Evolutionary conservation across 1,140 invertebrate species (phyloP).

Genomic region (Eriocheir sinensis): DNA sequence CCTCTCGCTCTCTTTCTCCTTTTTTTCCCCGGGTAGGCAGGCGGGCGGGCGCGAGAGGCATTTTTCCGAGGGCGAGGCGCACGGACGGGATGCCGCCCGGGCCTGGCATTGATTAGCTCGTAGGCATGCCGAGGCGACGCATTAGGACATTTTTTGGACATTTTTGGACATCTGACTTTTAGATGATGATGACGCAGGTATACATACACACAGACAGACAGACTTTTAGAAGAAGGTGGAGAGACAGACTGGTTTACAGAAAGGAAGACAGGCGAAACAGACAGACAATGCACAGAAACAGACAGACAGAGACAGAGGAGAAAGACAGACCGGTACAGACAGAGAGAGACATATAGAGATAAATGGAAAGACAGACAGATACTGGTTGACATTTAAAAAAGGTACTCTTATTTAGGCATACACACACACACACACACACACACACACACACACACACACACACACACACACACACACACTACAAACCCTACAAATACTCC

Average conservation of each 20-base stretch:
- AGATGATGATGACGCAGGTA: background rate
- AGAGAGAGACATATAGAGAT: background rate
- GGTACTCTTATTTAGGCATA: too few species aligned
- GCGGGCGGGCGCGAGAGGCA: too few species aligned
- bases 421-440: too few species aligned
- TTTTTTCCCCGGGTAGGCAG: too few species aligned
- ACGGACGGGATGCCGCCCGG: background rate
- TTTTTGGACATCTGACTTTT: background rate
- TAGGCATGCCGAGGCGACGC: background rate
- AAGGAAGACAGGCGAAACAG: background rate
- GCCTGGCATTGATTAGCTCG: background rate
- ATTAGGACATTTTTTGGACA: conserved; percentile 14
- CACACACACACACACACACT: too few species aligned
- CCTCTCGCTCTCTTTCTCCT: too few species aligned
- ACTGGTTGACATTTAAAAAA: too few species aligned
- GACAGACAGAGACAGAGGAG: background rate
- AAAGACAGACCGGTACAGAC: background rate
- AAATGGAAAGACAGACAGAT: background rate
- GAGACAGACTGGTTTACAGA: background rate
- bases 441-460: too few species aligned
- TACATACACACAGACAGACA: background rate
- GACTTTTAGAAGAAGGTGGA: too few species aligned
- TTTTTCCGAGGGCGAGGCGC: background rate
- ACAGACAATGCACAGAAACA: too few species aligned
- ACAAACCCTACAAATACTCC: too few species aligned